These are phyloP conservation scores for Phengaris alcon DNA, from an alignment of 2,888 invertebrate genomes.

Conservation along the genomic window DNA sequence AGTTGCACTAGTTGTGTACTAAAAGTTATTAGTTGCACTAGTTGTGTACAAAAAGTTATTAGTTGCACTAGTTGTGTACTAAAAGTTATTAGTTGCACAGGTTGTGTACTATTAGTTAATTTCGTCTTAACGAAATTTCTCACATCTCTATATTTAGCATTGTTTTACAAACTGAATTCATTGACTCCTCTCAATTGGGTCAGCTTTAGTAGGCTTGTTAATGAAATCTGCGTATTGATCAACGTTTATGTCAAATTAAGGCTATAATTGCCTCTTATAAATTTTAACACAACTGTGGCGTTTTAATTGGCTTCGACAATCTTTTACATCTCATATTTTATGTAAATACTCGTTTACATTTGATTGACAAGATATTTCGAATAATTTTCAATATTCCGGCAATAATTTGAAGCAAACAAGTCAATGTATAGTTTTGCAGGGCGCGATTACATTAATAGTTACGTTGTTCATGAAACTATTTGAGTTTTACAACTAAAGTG, in stretches of 20 bases:
- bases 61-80: background rate
- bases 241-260: conserved; percentile 72
- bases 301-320: conserved; percentile 62
- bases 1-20: no score
- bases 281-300: conserved; percentile 56
- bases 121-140: background rate
- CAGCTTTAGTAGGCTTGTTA: conserved; percentile 56
- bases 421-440: background rate
- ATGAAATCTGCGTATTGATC: conserved; percentile 59
- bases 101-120: background rate
- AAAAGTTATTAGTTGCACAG: background rate
- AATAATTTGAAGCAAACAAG: background rate
- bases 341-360: conserved; percentile 16
- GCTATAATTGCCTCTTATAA: conserved; percentile 72
- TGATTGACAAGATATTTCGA: background rate
- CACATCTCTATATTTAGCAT: background rate
- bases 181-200: conserved; percentile 29
- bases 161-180: conserved; percentile 1
- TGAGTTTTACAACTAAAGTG: no score
- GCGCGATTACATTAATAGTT: no score
- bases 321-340: conserved; percentile 20
- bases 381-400: background rate
- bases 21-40: no score
- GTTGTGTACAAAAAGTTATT: no score
- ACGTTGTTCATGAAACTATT: no score